phyloP scores from a whole-genome alignment of 1,140 invertebrate species.

The Rhizoglyphus robini region DNA sequence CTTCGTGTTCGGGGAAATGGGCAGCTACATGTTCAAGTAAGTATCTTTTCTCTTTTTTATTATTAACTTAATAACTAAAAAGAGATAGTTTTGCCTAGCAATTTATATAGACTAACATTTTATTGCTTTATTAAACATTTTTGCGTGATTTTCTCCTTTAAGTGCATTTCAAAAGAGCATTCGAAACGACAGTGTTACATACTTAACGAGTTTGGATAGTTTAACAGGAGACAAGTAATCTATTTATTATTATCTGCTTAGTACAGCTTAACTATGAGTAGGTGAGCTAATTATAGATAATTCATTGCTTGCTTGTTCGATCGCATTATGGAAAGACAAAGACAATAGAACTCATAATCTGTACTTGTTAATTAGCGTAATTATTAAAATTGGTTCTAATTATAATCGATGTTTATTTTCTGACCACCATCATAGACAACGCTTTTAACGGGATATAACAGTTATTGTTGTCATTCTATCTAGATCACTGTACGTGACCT shows the following conservation, averaged over 20 bases:
- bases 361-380: no score
- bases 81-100: background rate
- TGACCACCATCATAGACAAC: background rate
- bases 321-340: no score
- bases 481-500: slow-evolving; percentile 12
- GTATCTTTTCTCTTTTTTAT: background rate
- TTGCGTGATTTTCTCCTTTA: background rate
- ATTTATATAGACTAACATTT: background rate
- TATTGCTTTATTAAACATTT: background rate
- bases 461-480: no score
- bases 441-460: slow-evolving; percentile 5
- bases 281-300: background rate
- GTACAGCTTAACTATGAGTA: background rate
- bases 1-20: slow-evolving; percentile 8
- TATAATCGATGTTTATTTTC: background rate
- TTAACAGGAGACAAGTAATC: background rate
- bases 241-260: background rate
- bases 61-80: background rate
- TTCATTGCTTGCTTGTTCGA: background rate
- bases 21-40: slow-evolving; percentile 15
- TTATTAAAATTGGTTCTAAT: background rate
- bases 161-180: background rate
- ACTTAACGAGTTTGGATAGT: background rate
- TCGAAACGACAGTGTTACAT: no score
- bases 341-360: no score